phyloP scores from a whole-genome alignment of 2,113 vertebrate species.

The Zootoca vivipara region DNA sequence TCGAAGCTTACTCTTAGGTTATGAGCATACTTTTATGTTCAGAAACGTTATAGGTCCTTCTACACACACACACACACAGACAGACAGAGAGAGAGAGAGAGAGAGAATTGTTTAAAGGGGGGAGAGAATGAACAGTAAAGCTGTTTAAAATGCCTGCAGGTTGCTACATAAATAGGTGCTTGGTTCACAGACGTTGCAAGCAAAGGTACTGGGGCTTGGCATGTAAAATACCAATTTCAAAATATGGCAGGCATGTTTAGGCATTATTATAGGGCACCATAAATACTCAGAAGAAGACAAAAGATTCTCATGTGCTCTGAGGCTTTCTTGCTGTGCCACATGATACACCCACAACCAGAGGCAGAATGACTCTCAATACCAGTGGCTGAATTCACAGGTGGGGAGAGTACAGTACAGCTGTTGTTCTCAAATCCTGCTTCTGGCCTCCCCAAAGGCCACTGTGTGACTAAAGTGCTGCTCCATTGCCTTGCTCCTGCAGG shows the following conservation, averaged over 20 bases:
- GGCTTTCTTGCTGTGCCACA: constrained; percentile 11
- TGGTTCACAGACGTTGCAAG: constrained; percentile 59
- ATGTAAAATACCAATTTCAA: constrained; percentile 69
- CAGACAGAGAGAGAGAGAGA: no score
- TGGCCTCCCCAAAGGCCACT: no score
- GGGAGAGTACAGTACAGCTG: no score
- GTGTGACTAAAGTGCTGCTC: no score
- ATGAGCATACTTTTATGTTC: constrained; percentile 62
- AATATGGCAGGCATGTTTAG: constrained; percentile 61
- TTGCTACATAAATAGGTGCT: constrained; percentile 76
- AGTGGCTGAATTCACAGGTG: no score
- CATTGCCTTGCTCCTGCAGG: no score
- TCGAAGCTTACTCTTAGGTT: constrained; percentile 60
- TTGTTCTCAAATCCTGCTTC: no score
- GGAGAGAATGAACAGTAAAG: constrained; percentile 69
- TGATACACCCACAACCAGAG: no score
- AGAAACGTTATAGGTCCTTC: constrained; percentile 54
- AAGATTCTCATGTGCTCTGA: constrained; percentile 39
- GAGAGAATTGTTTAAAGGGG: constrained; percentile 73
- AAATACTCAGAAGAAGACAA: constrained; percentile 55
- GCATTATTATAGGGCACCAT: constrained; percentile 53
- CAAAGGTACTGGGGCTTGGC: constrained; percentile 70
- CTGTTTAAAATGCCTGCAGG: constrained; percentile 76
- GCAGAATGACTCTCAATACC: no score
- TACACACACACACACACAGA: constrained; percentile 66